phyloP scores from a whole-genome alignment of 2,797 vertebrate genomes.

The Sandelia bainsii region DNA sequence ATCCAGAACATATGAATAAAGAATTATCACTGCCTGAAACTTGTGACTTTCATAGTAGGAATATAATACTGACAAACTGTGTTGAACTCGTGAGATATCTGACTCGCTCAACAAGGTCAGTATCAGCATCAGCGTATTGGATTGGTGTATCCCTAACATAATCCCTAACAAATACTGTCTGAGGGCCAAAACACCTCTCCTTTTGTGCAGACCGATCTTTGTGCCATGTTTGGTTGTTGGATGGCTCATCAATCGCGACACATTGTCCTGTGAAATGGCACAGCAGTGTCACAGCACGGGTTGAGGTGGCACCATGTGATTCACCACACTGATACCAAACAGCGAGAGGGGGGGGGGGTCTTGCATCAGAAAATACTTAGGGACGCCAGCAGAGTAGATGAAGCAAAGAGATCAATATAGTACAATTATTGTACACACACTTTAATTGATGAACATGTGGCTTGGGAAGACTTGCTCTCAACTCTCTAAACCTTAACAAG shows the following conservation, averaged over 20 bases:
- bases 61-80: background rate
- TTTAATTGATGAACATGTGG: constrained; percentile 78
- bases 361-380: constrained; percentile 71
- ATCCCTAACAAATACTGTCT: background rate
- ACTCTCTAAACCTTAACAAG: constrained; percentile 47
- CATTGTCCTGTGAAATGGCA: constrained; percentile 36
- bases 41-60: background rate
- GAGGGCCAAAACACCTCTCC: background rate
- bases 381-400: constrained; percentile 64
- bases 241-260: constrained; percentile 19
- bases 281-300: constrained; percentile 36
- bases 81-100: background rate
- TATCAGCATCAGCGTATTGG: background rate
- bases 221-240: background rate
- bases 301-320: constrained; percentile 24
- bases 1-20: no score
- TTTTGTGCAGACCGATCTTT: constrained; percentile 5
- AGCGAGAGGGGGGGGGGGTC: constrained; percentile 18
- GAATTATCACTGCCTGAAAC: no score
- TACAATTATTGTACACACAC: constrained; percentile 76
- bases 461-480: constrained; percentile 53
- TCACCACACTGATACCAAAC: constrained; percentile 28
- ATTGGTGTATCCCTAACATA: constrained; percentile 13
- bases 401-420: constrained; percentile 77
- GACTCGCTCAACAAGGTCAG: background rate